phyloP scores from a whole-genome alignment of 1,140 invertebrate genomes.

The Physella acuta region DNA sequence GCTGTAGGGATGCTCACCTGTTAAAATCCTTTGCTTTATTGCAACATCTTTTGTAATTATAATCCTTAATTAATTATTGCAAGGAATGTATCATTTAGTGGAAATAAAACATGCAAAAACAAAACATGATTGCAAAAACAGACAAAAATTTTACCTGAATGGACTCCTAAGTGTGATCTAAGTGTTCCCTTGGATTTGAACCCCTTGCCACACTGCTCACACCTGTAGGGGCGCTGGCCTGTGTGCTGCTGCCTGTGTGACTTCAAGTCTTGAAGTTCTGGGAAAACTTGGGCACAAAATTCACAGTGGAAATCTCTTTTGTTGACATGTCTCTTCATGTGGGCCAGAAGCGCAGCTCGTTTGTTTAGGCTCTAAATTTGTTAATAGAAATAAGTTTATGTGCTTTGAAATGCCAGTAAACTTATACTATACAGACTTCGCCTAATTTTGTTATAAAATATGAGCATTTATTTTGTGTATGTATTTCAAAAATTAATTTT shows the following conservation, averaged over 20 bases:
- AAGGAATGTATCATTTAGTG: too few species aligned
- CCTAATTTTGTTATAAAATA: too few species aligned
- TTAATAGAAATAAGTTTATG: too few species aligned
- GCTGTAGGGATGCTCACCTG: constrained; percentile 8
- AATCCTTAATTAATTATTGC: too few species aligned
- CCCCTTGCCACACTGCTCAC: constrained; percentile 12
- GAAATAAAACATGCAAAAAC: too few species aligned
- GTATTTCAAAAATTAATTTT: too few species aligned
- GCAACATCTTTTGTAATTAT: too few species aligned
- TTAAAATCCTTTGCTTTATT: too few species aligned
- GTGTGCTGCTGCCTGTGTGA: not conserved
- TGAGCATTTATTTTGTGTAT: too few species aligned
- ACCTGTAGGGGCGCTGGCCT: constrained; percentile 8
- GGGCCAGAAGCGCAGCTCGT: constrained; percentile 14
- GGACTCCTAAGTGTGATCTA: constrained; percentile 1
- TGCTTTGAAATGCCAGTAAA: too few species aligned
- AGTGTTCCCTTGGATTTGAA: constrained; percentile 13
- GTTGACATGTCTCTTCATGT: constrained; percentile 12
- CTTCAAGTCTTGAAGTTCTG: constrained; percentile 9
- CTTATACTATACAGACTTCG: too few species aligned
- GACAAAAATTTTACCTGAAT: constrained; percentile 5
- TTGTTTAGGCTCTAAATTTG: constrained; percentile 4
- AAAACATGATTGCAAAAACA: too few species aligned
- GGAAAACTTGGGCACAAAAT: constrained; percentile 10
- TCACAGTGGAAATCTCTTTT: constrained; percentile 6